Evolutionary conservation across 2,797 vertebrate genomes (phyloP), one percentile per base, ranked within the genome.

Genomic region (Serranus cabrilla): DNA sequence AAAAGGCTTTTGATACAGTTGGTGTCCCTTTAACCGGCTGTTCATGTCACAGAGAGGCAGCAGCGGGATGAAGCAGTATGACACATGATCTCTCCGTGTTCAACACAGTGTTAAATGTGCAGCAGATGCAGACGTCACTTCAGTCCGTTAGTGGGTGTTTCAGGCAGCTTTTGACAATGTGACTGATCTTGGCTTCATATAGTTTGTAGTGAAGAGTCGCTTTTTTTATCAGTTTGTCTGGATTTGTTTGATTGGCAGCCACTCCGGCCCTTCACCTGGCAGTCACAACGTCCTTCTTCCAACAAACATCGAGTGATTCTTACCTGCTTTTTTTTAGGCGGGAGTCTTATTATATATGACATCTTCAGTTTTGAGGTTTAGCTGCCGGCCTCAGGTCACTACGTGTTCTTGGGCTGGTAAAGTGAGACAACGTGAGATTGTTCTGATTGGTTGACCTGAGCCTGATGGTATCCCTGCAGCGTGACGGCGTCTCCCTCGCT

Each of bases 21-120:
- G 67, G 60, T 39, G 66, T 84, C 55, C 20, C 46, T 74, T 76
- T 13, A 71, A 47, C 34, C 80, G 59, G 45, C 31, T 61, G 57
- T 63, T 75, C n/a, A 14, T 9, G 46, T 69, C 76, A 81, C 57
- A 71, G 42, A 62, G 81, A 83, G 83, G 84, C 82, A 64, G 77
- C 76, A 61, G 77, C 11, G 20, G 45, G 65, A 54, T 60, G 72
- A 73, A 73, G 72, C 67, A 56, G 6, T 23, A 66, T 45, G 80
- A 80, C 68, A 75, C 70, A 5, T 12, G 34, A 75, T 69, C 43
- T 64, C 63, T 78, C 58, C 0, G 57, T 57, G 54, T 79, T 71
- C 40, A 71, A 80, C 89, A 89, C 88, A 88, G 87, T 88, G 88
- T 91, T 76, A 64, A 76, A 66, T 74, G 67, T 76, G 86, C 80